Evolutionary conservation across 1,140 invertebrate species (phyloP).

Genomic region (Chymomyza costata): DNA sequence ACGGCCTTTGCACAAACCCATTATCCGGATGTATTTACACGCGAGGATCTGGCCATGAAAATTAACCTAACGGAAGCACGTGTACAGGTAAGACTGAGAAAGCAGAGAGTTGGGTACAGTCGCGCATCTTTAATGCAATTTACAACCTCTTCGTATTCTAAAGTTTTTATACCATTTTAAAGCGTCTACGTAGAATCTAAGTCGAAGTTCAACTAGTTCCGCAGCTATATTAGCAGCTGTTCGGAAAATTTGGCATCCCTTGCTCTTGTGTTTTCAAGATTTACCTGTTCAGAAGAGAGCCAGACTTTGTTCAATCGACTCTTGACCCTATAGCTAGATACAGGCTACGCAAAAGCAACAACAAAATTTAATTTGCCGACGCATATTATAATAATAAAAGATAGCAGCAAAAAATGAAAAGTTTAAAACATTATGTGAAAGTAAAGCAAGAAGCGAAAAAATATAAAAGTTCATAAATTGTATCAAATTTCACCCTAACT

Average conservation of each 20-base stretch:
- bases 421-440: constrained; percentile 11
- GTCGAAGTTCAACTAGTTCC: too few relatives aligned
- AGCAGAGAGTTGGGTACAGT: too few relatives aligned
- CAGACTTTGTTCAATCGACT: too few relatives aligned
- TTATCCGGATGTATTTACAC: constrained; percentile 98
- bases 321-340: too few relatives aligned
- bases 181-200: too few relatives aligned
- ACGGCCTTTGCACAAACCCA: constrained; percentile 98
- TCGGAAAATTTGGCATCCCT: too few relatives aligned
- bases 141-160: too few relatives aligned
- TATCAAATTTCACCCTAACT: constrained; percentile 70
- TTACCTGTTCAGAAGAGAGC: too few relatives aligned
- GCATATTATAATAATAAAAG: constrained; percentile 37
- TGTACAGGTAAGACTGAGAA: constrained; percentile 96
- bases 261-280: too few relatives aligned
- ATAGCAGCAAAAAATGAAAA: constrained; percentile 20
- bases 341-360: not conserved
- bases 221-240: too few relatives aligned
- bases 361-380: constrained; percentile 20
- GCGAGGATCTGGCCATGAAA: constrained; percentile 98
- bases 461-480: constrained; percentile 38
- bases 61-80: constrained; percentile 98
- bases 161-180: too few relatives aligned
- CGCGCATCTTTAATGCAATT: too few relatives aligned
- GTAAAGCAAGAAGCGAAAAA: constrained; percentile 25